These are phyloP conservation scores for Alectura lathami DNA, from an alignment of 2,113 vertebrate species.

Conservation along the genomic window DNA sequence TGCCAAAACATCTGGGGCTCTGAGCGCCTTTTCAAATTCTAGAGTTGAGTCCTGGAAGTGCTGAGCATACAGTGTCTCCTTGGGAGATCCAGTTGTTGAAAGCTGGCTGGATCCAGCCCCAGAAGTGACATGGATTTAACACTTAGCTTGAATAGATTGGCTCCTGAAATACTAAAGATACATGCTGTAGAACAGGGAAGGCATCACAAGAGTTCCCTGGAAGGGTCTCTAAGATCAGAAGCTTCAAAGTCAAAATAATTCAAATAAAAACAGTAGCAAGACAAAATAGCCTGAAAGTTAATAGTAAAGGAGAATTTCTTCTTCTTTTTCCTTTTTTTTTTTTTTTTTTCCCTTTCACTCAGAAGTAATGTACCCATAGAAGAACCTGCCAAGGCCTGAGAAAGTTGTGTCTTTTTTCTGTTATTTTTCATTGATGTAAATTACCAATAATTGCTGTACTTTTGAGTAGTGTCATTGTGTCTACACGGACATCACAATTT, in stretches of 20 bases:
- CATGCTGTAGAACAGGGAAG: neutral
- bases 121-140: neutral
- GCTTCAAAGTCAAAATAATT: neutral
- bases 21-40: neutral
- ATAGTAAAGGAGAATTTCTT: neutral
- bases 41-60: neutral
- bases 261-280: neutral
- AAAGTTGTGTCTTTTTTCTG: neutral
- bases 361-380: neutral
- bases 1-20: neutral
- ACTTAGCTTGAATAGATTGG: neutral
- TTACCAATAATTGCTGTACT: neutral
- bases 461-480: neutral
- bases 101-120: neutral
- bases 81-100: neutral
- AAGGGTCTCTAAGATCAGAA: neutral
- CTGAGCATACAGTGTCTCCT: neutral
- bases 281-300: neutral
- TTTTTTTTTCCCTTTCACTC: neutral
- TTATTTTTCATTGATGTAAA: conserved; percentile 40
- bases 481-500: fast-evolving
- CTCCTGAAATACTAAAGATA: neutral
- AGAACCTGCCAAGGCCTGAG: neutral
- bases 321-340: neutral
- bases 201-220: neutral